Percentiles rank a stretch among this genome's conserved stretches.
Conservation (phyloP, 2,797 vertebrate species). For the Halcyon badia region DNA sequence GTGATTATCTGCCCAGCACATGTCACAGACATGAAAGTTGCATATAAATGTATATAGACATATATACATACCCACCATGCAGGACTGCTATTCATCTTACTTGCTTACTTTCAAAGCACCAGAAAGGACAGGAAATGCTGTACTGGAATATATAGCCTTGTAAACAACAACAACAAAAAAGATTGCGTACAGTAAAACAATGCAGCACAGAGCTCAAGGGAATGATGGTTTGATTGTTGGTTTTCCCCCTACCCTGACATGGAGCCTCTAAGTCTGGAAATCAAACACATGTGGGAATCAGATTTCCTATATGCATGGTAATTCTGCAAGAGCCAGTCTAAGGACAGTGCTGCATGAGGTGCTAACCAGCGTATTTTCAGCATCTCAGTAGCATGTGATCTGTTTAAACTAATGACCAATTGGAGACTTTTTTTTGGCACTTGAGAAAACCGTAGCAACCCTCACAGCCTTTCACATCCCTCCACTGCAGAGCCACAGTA, state of each 20-base stretch:
- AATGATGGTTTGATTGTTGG: background rate
- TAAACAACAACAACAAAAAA: background rate
- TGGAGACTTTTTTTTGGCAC: background rate
- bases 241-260: background rate
- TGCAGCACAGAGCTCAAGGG: background rate
- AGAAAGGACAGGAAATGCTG: background rate
- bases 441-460: background rate
- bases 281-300: background rate
- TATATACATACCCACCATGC: background rate
- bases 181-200: constrained; percentile 7
- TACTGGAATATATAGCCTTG: background rate
- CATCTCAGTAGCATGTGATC: background rate
- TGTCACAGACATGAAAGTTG: constrained; percentile 20
- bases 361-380: background rate
- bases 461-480: background rate
- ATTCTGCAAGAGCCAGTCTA: background rate
- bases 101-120: background rate
- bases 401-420: background rate
- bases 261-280: constrained; percentile 44
- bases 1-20: background rate
- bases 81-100: background rate
- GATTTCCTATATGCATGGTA: background rate
- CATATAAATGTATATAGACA: background rate
- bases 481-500: background rate
- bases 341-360: background rate